These are phyloP conservation scores for Protaetia brevitarsis DNA, from an alignment of 1,140 invertebrate genomes.

Conservation along the genomic window DNA sequence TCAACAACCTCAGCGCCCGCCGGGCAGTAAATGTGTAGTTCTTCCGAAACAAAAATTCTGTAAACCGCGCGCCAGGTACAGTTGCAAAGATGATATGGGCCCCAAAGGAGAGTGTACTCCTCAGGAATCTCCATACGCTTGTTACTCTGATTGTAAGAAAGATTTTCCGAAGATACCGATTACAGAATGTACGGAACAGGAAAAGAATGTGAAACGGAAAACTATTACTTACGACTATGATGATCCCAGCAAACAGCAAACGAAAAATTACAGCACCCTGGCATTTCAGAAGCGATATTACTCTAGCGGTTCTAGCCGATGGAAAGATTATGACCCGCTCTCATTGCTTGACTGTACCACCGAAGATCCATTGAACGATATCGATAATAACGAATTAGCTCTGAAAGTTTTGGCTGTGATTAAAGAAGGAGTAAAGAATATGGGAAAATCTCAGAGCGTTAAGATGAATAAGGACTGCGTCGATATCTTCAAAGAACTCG, in stretches of 20 bases:
- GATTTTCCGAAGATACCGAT: constrained; percentile 2
- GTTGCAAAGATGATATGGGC: neutral
- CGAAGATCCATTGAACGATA: neutral
- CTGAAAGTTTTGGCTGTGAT: neutral
- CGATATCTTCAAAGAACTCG: constrained; percentile 6
- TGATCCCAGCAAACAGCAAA: neutral
- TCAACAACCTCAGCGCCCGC: neutral
- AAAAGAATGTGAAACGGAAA: constrained; percentile 8
- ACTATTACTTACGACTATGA: neutral
- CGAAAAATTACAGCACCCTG: neutral
- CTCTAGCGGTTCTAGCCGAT: neutral
- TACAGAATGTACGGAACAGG: constrained; percentile 12
- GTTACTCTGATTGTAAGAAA: constrained; percentile 6
- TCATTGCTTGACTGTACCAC: neutral
- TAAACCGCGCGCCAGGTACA: neutral
- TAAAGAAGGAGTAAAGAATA: constrained; percentile 1
- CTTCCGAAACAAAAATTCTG: neutral
- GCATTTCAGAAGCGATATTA: neutral
- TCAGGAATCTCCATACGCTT: neutral
- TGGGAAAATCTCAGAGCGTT: neutral
- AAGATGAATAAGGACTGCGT: neutral
- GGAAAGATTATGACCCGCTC: neutral
- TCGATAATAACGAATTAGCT: constrained; percentile 17
- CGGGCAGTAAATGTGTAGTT: neutral
- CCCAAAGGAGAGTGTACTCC: neutral